These are phyloP conservation scores for Mesopsocus fuscifrons DNA, from an alignment of 2,888 invertebrate genomes.

Conservation along the genomic window DNA sequence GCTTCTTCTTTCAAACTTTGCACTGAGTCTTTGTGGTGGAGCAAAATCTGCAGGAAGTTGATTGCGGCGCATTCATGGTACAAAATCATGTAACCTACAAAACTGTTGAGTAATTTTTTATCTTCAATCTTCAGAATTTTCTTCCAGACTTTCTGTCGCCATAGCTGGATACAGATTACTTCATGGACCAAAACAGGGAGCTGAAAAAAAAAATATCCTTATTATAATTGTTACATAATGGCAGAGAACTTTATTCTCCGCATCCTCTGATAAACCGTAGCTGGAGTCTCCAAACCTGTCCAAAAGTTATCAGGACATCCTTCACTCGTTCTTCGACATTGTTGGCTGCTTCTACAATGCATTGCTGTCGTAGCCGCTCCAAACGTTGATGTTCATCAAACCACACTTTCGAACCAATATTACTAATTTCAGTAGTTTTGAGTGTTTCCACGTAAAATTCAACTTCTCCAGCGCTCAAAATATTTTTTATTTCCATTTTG, in stretches of 20 bases:
- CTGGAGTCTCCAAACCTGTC: background rate
- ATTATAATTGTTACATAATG: too few species aligned
- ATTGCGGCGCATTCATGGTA: background rate
- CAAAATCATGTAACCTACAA: background rate
- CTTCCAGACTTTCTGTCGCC: background rate
- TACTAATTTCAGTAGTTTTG: background rate
- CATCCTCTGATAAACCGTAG: too few species aligned
- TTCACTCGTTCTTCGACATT: slow-evolving; percentile 1
- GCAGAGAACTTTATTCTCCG: too few species aligned
- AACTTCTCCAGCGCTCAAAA: slow-evolving; percentile 1
- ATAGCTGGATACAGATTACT: background rate
- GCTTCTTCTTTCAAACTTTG: background rate
- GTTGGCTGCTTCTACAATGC: background rate
- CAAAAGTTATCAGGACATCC: background rate
- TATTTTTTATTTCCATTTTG: too few species aligned
- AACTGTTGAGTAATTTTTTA: background rate
- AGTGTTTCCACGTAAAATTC: slow-evolving; percentile 4
- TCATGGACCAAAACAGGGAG: background rate
- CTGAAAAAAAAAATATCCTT: too few species aligned
- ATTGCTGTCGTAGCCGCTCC: background rate
- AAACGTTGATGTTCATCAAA: slow-evolving; percentile 1
- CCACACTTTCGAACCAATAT: background rate
- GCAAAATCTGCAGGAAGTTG: background rate
- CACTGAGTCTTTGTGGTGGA: background rate
- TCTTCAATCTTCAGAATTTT: background rate